Base-by-base conservation (phyloP, 2,113 vertebrate genomes). In the Empidonax traillii region DNA sequence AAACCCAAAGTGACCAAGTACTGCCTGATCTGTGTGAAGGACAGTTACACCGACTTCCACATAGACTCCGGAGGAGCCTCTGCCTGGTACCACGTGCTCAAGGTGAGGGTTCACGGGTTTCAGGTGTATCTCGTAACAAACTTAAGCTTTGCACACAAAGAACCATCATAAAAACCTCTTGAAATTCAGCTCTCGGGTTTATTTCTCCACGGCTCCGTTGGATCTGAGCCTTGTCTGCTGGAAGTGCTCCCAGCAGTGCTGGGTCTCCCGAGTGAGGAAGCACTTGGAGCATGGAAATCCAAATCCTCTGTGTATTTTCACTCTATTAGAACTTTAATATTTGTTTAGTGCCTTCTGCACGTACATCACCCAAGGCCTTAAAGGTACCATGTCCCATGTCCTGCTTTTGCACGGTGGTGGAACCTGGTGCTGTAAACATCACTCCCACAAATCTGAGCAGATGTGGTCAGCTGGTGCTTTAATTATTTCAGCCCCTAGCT, bases 1-100 rank as follows among this genome's bases (percentile, higher is more conserved):
- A 99, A 99, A 94, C 99, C 99, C 55, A 99, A 99, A 98, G 99
- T 99, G 96, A 99, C 98, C 87, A 99, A 99, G 97, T 99, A 99
- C 97, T 99, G 99, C 97, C 98, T 99, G 76, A 99, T 99, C 96
- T 99, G 99, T 3, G 99, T 99, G 67, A 99, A 99, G 97, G 99
- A 99, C 98, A 99, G 99, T 97, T 99, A 99, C 96, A 99, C 99
- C 0, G 99, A 99, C 97, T 99, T 99, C 96, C 99, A 99, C 98
- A 99, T 99, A 25, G 99, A 99, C 96, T 99, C 99, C 0, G 99
- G 99, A 2, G 99, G 99, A 1, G 99, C 99, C 63, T 99, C 99
- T 1, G 98, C 99, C 27, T 99, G 99, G 99, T 99, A 99, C 97
- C 99, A 99, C 4, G 98, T 99, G 66, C 98, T 99, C 47, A 99